Base-by-base conservation (phyloP, 2,888 invertebrate genomes). In the Steinernema carpocapsae region DNA sequence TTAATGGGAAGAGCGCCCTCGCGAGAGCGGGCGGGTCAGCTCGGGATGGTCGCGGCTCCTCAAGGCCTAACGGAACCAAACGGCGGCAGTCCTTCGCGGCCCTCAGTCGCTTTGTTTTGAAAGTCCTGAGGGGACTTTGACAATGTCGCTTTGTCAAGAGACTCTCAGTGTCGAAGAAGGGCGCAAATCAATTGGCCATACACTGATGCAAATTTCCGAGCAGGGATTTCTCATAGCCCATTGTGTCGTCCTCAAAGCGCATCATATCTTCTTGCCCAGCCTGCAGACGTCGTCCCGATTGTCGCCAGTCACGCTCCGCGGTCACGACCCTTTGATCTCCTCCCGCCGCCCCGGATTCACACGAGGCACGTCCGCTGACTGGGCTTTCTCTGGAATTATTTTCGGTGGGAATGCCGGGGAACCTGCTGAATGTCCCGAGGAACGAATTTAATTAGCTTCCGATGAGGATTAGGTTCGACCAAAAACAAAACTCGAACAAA, bases 171-270 rank as follows among this genome's bases (percentile, higher is more conserved):
- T 32, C 64, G 64, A 64, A 64, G 64, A 64, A 64, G 64, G 32
- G 64, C 64, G 64, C 64, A 64, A 64, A 64, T 64, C 64, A 64
- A 64, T 64, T 64, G 64, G 29, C 64, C 64, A 64, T 64, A 29
- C 64, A 64, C 64, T 64, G 64, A 64, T 64, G 64, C 37, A 64
- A 64, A 64, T 64, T 64, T 64, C 64, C 64, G 64, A 64, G 64
- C 64, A 64, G 64, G 64, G 64, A 64, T 64, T 64, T 64, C 64
- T 64, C 64, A 64, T 64, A 64, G 64, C 64, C 64, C 64, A 32
- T 64, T 64, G 64, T 64, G 64, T 64, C 64, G 64, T 64, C 64
- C 64, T 64, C 64, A 64, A 64, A 64, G 64, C 64, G 64, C 64
- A 64, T 64, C 64, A 64, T 64, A 64, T 64, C 64, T 32, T 10